A percentile compares a stretch with the other conserved stretches of the same genome.
Conservation (phyloP, 2,113 vertebrate genomes). For the Callochromis pleurospilus region DNA sequence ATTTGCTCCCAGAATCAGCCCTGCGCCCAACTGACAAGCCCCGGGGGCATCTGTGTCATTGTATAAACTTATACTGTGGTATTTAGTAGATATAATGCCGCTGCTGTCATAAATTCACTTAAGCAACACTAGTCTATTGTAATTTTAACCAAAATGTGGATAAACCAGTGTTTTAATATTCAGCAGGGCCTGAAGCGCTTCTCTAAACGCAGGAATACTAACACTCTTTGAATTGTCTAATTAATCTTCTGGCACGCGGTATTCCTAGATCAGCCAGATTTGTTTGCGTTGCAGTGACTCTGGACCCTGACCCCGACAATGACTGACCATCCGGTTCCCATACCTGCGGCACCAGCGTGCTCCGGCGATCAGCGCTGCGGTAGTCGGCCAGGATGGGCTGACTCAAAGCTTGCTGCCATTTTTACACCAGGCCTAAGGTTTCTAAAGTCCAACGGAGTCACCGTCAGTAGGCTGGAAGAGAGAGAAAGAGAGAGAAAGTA, state of each 20-base stretch:
- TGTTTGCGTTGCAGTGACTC: not conserved
- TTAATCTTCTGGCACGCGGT: constrained; percentile 23
- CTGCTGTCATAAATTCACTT: constrained; percentile 1
- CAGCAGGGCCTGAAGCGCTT: constrained; percentile 16
- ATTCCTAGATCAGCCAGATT: not conserved
- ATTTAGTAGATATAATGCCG: constrained; percentile 13
- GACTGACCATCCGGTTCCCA: not conserved
- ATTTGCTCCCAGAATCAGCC: not conserved
- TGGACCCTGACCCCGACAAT: constrained; percentile 6
- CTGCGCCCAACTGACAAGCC: not conserved
- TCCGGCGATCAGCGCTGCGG: constrained; percentile 10
- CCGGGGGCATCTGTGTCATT: constrained; percentile 1
- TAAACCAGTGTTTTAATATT: constrained; percentile 35
- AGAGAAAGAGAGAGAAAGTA: constrained; percentile 8
- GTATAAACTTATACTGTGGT: not conserved
- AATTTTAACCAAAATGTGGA: constrained; percentile 24
- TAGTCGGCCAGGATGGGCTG: constrained; percentile 34
- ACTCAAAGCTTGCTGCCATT: constrained; percentile 57
- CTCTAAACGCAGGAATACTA: constrained; percentile 7
- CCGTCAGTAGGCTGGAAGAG: constrained; percentile 51
- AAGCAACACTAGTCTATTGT: constrained; percentile 10
- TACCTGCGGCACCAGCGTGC: constrained; percentile 15
- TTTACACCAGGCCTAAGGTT: constrained; percentile 62
- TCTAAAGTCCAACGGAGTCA: constrained; percentile 56
- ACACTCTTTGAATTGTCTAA: not conserved